phyloP scores from a whole-genome alignment of 2,888 invertebrate genomes.

The Cheilosia urbana region DNA sequence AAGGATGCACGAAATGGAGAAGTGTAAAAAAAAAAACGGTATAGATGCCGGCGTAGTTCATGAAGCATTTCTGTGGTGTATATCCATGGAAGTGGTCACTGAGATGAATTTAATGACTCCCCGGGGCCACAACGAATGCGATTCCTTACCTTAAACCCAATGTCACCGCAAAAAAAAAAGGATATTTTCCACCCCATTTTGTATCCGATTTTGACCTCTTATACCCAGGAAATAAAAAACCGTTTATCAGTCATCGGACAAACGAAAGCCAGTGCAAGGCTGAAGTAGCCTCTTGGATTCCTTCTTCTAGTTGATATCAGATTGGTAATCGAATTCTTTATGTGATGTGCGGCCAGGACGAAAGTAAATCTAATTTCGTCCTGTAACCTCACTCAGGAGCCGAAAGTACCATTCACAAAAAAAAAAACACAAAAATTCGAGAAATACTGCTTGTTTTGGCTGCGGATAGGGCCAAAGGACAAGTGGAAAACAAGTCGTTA shows the following conservation, averaged over 20 bases:
- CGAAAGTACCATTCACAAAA: not conserved
- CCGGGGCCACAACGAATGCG: conserved; percentile 44
- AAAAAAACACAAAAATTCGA: conserved; percentile 3
- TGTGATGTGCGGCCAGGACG: conserved; percentile 73
- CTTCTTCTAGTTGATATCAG: conserved; percentile 64
- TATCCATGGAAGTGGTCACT: conserved; percentile 55
- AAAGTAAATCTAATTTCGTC: conserved; percentile 74
- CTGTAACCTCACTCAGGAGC: conserved; percentile 56
- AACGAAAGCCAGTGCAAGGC: conserved; percentile 45
- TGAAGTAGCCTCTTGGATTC: conserved; percentile 23
- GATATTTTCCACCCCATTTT: conserved; percentile 74
- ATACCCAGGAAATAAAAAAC: conserved; percentile 50
- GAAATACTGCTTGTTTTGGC: conserved; percentile 28
- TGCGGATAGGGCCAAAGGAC: conserved; percentile 63
- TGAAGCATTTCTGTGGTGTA: conserved; percentile 30
- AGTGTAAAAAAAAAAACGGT: conserved; percentile 9
- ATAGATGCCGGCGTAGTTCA: conserved; percentile 11
- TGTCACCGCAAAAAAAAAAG: conserved; percentile 15
- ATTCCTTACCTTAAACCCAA: conserved; percentile 24
- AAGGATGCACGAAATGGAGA: not conserved
- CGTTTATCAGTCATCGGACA: conserved; percentile 69
- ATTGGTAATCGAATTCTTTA: conserved; percentile 75
- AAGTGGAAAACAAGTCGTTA: conserved; percentile 64
- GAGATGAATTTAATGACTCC: conserved; percentile 74
- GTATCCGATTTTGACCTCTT: conserved; percentile 51